Percentiles rank a stretch among this genome's conserved stretches.
Conservation (phyloP, 2,888 invertebrate species). For the Minunthozetes semirufus region DNA sequence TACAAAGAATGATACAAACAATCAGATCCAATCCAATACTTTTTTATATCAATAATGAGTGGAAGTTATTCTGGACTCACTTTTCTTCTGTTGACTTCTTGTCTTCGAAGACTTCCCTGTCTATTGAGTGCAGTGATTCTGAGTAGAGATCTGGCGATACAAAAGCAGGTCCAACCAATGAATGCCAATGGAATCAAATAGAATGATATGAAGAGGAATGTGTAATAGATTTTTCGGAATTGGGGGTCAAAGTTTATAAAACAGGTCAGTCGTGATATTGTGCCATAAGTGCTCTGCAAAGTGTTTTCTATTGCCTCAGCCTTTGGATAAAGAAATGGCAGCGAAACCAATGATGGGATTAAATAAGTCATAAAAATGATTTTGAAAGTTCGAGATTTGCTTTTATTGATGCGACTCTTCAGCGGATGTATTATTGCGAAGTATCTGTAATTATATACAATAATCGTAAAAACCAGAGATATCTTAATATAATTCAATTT, state of each 20-base stretch:
- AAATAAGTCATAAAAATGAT: slow-evolving; percentile 50
- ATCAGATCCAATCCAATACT: neutral
- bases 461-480: too few relatives aligned
- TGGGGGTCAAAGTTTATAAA: slow-evolving; percentile 48
- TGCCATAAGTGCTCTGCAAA: slow-evolving; percentile 48
- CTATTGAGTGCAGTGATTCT: slow-evolving; percentile 45
- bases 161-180: slow-evolving; percentile 46
- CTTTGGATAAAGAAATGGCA: slow-evolving; percentile 45
- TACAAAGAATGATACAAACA: too few relatives aligned
- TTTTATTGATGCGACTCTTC: slow-evolving; percentile 48
- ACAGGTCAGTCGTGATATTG: slow-evolving; percentile 49
- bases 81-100: slow-evolving; percentile 46
- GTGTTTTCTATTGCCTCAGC: slow-evolving; percentile 44
- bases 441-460: slow-evolving; percentile 45
- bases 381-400: slow-evolving; percentile 47
- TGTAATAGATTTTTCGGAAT: slow-evolving; percentile 48
- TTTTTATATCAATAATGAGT: slow-evolving; percentile 5
- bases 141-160: slow-evolving; percentile 45
- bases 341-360: slow-evolving; percentile 46
- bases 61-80: slow-evolving; percentile 39
- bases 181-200: slow-evolving; percentile 49
- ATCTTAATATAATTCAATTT: too few relatives aligned
- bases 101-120: slow-evolving; percentile 43
- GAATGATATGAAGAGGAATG: slow-evolving; percentile 49
- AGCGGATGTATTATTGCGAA: slow-evolving; percentile 52